Percentiles rank a stretch among this genome's conserved stretches.
Conservation (phyloP, 2,888 invertebrate genomes). For the Teinopalpus imperialis region DNA sequence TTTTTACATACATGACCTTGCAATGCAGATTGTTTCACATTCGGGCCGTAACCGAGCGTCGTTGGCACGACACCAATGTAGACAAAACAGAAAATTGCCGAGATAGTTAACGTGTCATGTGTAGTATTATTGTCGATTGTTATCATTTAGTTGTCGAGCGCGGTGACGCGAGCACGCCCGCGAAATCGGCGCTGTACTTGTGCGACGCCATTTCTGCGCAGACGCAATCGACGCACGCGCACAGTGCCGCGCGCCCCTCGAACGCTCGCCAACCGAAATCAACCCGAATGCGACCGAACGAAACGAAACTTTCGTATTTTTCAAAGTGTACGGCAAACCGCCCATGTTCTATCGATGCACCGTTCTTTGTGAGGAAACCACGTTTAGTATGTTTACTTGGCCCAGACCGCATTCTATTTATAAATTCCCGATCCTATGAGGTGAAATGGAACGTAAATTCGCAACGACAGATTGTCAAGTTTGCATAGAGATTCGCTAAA, state of each 20-base stretch:
- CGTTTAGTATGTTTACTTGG: slow-evolving; percentile 32
- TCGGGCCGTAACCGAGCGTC: slow-evolving; percentile 41
- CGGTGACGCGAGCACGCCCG: slow-evolving; percentile 59
- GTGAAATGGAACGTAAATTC: slow-evolving; percentile 64
- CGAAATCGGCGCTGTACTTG: slow-evolving; percentile 47
- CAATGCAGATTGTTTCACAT: slow-evolving; percentile 43
- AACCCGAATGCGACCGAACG: slow-evolving; percentile 68
- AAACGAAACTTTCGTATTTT: slow-evolving; percentile 50
- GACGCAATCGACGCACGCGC: slow-evolving; percentile 36
- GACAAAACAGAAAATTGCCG: slow-evolving; percentile 53
- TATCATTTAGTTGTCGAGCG: slow-evolving; percentile 70
- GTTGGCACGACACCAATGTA: slow-evolving; percentile 58
- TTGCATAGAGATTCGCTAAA: slow-evolving; percentile 61
- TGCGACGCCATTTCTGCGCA: slow-evolving; percentile 32
- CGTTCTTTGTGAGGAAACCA: slow-evolving; percentile 39
- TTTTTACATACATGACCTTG: slow-evolving; percentile 45
- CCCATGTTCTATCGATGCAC: slow-evolving; percentile 32
- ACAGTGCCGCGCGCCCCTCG: slow-evolving; percentile 45
- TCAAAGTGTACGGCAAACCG: slow-evolving; percentile 38
- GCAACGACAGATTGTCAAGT: slow-evolving; percentile 63
- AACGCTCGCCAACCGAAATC: slow-evolving; percentile 56
- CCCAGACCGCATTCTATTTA: slow-evolving; percentile 59
- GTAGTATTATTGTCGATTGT: slow-evolving; percentile 66
- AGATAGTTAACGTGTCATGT: slow-evolving; percentile 45
- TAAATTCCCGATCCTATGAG: slow-evolving; percentile 56